Evolutionary conservation across 2,888 invertebrate genomes (phyloP).

Genomic region (Hemithea aestivaria): DNA sequence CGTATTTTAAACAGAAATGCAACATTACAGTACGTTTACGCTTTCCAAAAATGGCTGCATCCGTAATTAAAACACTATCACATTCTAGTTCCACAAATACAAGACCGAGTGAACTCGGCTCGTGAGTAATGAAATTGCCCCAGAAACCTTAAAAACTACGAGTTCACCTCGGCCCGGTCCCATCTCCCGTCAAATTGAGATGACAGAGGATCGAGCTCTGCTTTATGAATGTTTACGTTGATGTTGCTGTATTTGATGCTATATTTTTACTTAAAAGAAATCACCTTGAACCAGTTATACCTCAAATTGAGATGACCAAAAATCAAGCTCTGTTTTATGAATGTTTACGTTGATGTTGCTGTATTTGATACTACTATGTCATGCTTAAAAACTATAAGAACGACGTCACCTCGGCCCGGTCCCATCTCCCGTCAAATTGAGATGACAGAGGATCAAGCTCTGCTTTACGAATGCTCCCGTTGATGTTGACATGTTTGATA

Average conservation of each 20-base stretch:
- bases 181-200: slow-evolving; percentile 53
- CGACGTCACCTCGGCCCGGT: slow-evolving; percentile 32
- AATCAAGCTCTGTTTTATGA: slow-evolving; percentile 31
- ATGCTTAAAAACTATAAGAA: too few species aligned
- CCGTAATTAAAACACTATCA: not conserved
- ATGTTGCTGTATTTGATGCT: slow-evolving; percentile 22
- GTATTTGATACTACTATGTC: too few species aligned
- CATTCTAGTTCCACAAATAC: not conserved
- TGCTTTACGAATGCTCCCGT: slow-evolving; percentile 16
- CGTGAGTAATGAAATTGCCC: slow-evolving; percentile 31
- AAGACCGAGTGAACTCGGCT: not conserved
- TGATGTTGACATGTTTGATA: slow-evolving; percentile 21
- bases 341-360: slow-evolving; percentile 20
- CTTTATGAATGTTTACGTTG: slow-evolving; percentile 17
- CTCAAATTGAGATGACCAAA: slow-evolving; percentile 56
- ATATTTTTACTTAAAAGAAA: too few species aligned
- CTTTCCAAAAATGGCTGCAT: too few species aligned
- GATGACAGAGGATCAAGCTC: slow-evolving; percentile 50
- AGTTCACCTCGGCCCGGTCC: slow-evolving; percentile 35
- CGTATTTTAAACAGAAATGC: too few species aligned
- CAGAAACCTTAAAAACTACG: slow-evolving; percentile 36
- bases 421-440: slow-evolving; percentile 51
- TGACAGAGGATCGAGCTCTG: slow-evolving; percentile 47
- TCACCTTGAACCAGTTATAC: slow-evolving; percentile 36
- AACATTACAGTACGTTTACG: too few species aligned